These are phyloP conservation scores for Octopus sinensis DNA, from an alignment of 1,140 invertebrate genomes.

Conservation along the genomic window DNA sequence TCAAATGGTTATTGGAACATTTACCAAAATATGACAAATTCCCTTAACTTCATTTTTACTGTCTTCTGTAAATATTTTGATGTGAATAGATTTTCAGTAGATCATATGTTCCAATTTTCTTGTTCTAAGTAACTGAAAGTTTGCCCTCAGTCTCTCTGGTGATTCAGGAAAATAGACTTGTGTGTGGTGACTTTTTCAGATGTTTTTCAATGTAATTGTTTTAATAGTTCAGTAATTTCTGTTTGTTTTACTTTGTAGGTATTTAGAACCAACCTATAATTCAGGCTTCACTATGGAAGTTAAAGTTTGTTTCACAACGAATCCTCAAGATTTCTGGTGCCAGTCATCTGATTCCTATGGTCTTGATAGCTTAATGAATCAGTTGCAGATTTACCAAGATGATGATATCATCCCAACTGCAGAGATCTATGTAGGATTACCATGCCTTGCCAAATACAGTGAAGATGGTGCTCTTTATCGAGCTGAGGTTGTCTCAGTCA, in stretches of 20 bases:
- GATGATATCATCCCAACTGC: not conserved
- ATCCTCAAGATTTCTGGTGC: not conserved
- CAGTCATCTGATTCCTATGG: not conserved
- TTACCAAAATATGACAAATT: too few species aligned
- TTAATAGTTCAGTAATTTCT: not conserved
- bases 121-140: too few species aligned
- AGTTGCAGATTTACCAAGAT: not conserved
- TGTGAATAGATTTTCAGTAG: too few species aligned
- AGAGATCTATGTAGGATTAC: conserved; percentile 58
- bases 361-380: not conserved
- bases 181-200: not conserved
- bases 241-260: not conserved
- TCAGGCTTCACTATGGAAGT: not conserved
- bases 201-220: not conserved
- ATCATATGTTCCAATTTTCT: too few species aligned
- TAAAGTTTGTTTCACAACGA: not conserved
- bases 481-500: conserved; percentile 62
- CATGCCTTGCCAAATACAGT: conserved; percentile 72
- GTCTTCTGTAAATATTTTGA: too few species aligned
- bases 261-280: not conserved
- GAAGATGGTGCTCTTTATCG: conserved; percentile 71
- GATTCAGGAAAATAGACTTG: not conserved
- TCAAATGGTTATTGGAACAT: too few species aligned
- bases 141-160: too few species aligned
- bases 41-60: too few species aligned